Conservation (phyloP, 2,797 vertebrate genomes). For the Catharus ustulatus region DNA sequence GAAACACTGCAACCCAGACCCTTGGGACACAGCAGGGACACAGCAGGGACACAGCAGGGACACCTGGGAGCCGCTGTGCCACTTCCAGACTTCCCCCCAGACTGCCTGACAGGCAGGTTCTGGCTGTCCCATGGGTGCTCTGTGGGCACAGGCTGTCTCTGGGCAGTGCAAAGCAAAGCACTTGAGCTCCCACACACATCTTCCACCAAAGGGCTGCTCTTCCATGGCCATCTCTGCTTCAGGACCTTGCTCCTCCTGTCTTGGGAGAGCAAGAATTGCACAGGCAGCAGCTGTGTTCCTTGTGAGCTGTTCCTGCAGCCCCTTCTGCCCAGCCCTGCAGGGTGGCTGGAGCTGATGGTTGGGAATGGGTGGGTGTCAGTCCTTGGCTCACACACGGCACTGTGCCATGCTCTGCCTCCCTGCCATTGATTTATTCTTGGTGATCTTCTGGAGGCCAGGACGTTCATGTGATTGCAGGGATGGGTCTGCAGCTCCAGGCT, state of each 20-base stretch:
- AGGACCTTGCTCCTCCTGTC: background rate
- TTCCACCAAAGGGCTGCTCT: background rate
- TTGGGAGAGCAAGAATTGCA: background rate
- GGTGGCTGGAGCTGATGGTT: background rate
- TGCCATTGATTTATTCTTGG: background rate
- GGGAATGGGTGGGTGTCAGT: background rate
- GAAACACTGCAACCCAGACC: background rate
- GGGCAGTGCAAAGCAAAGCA: background rate
- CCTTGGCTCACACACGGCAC: background rate
- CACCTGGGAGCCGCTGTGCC: background rate
- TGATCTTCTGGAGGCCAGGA: background rate
- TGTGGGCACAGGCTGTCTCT: background rate
- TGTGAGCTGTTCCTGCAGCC: background rate
- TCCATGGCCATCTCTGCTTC: background rate
- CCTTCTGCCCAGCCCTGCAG: background rate
- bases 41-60: background rate
- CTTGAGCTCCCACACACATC: rapidly evolving
- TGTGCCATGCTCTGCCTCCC: background rate
- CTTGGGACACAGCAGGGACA: too few relatives aligned
- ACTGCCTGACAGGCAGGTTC: background rate
- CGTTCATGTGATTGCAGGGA: background rate
- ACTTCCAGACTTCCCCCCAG: background rate
- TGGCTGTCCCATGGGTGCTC: background rate
- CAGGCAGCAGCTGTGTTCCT: background rate
- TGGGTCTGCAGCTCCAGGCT: background rate